Base-by-base conservation (phyloP, 2,797 vertebrate species). In the Sorex maritimensis region DNA sequence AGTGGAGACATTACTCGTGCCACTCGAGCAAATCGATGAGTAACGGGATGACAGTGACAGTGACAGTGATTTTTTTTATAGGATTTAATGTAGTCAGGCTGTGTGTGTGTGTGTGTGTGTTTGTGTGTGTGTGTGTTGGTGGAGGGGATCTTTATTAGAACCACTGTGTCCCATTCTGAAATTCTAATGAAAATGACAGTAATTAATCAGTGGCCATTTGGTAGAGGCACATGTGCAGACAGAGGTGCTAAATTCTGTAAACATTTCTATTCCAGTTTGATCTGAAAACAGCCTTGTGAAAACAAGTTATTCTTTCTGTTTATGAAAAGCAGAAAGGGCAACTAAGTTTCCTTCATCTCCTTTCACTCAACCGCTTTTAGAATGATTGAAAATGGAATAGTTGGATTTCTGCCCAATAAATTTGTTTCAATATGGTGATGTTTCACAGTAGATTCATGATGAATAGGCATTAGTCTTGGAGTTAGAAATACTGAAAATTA, bases 281-380 rank as follows among this genome's bases (percentile, higher is more conserved):
- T 85, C 90, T 74, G 79, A 90, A 84, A 61, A 77, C n/a, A 91
- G 52, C 38, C 78, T 82, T 15, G 88, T 74, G 61, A 92, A 96
- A 95, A 90, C 68, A 30, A 89, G 9, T 11, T 0, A 15, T 92
- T 91, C 78, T 93, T 94, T 80, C 41, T 41, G 58, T 67, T 91
- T 97, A 65, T 30, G 77, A 67, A 95, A 92, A 91, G 79, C 74
- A 90, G 49, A 93, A 97, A 92, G 73, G 91, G 49, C 84, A 90
- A 79, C 73, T 94, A 77, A 21, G 1, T 92, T 94, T 93, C 88
- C 92, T 92, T 81, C 21, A 8, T 86, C 38, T 92, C 21, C 65
- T 92, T 93, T 92, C 90, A 49, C 38, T 44, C 73, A 75, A 34
- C 34, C 34, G 34, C 81, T 81, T 91, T 80, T 58, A 72, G 52